phyloP scores from a whole-genome alignment of 2,113 vertebrate species.

The Sylvietta virens region DNA sequence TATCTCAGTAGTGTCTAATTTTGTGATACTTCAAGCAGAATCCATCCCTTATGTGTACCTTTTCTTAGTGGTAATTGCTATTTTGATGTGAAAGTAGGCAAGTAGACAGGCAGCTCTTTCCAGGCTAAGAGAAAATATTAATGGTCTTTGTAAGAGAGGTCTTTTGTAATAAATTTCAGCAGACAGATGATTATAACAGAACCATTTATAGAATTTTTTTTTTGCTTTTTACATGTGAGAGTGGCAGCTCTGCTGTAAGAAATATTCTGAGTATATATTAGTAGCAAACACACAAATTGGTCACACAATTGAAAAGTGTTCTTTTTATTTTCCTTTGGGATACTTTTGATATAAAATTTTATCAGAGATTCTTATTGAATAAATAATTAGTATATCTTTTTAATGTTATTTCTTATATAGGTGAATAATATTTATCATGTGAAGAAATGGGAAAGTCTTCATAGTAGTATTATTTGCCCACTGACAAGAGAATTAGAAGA shows the following conservation, averaged over 20 bases:
- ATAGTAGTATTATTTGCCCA: not conserved
- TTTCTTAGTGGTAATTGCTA: not conserved
- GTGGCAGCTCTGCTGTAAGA: not conserved
- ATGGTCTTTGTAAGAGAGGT: not conserved
- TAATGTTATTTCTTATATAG: not conserved
- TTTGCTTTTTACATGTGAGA: not conserved
- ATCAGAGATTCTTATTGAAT: not conserved
- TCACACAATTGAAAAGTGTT: not conserved
- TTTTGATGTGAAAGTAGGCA: not conserved
- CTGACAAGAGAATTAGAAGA: not conserved
- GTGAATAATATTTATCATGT: not conserved
- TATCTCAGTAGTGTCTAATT: not conserved
- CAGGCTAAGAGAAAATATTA: not conserved
- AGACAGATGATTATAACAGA: not conserved
- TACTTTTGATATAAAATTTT: not conserved
- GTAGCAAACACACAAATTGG: not conserved
- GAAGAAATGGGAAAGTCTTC: not conserved
- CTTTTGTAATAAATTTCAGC: not conserved
- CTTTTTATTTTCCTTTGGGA: not conserved
- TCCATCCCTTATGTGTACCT: not conserved
- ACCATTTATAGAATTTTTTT: not conserved
- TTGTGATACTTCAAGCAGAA: not conserved
- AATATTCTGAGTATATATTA: not conserved
- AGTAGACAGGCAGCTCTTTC: not conserved
- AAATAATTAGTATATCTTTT: not conserved